These are phyloP conservation scores for Corythaixoides concolor DNA, from an alignment of 2,113 vertebrate genomes.

Conservation along the genomic window DNA sequence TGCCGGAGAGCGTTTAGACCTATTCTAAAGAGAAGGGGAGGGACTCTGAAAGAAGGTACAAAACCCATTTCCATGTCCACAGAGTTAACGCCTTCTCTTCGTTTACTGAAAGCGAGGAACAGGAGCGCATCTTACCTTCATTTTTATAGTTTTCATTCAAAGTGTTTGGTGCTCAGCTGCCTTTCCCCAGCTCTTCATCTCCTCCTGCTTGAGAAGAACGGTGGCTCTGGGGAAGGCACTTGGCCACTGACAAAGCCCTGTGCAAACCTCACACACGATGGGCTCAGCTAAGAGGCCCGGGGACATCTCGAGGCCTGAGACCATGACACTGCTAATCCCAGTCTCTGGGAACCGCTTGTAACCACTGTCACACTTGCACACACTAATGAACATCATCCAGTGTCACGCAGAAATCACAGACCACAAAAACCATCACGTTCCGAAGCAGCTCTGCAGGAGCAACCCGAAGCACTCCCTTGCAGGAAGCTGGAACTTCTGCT, in stretches of 20 bases:
- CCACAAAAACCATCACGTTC: accelerated
- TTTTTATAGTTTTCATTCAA: neutral
- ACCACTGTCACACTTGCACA: accelerated
- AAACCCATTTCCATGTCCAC: neutral
- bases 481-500: neutral
- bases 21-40: neutral
- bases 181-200: neutral
- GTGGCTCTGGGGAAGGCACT: neutral
- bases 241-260: accelerated
- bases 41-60: neutral
- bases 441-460: neutral
- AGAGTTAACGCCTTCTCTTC: neutral
- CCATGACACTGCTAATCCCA: neutral
- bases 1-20: neutral
- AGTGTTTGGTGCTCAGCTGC: neutral
- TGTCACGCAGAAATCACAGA: neutral
- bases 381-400: accelerated
- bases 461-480: neutral
- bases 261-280: accelerated
- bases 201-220: accelerated
- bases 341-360: neutral
- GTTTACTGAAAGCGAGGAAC: neutral
- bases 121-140: neutral
- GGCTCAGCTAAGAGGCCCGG: neutral
- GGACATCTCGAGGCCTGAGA: neutral